These are phyloP conservation scores for Penaeus vannamei DNA, from an alignment of 1,140 invertebrate genomes.

Conservation along the genomic window DNA sequence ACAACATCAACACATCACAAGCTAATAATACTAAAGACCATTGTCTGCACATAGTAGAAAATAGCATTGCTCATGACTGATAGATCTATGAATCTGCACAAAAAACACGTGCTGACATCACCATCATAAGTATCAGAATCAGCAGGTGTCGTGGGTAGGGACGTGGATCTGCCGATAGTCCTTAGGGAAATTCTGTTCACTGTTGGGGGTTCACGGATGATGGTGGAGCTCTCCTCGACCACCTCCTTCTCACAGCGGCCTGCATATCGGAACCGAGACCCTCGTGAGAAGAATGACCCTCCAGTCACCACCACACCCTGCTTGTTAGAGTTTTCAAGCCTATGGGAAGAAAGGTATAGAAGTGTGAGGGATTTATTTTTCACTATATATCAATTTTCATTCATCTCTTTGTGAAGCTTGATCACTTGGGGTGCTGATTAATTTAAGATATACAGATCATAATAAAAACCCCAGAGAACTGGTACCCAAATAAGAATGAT, in stretches of 20 bases:
- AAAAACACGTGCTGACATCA: background rate
- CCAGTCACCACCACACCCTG: slow-evolving; percentile 89
- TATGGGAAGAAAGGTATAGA: slow-evolving; percentile 71
- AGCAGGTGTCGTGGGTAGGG: slow-evolving; percentile 62
- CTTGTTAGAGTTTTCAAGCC: slow-evolving; percentile 88
- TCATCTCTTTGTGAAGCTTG: no score
- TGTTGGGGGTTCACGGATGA: slow-evolving; percentile 67
- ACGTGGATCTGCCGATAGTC: slow-evolving; percentile 61
- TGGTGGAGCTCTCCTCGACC: slow-evolving; percentile 77
- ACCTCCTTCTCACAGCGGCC: slow-evolving; percentile 91
- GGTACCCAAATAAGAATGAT: no score
- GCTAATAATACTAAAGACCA: no score
- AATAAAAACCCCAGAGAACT: no score
- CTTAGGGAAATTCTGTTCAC: slow-evolving; percentile 66
- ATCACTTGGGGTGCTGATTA: no score
- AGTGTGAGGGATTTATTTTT: no score
- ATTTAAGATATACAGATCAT: no score
- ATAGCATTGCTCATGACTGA: background rate
- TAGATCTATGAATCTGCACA: background rate
- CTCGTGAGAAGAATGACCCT: slow-evolving; percentile 94
- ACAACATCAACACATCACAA: background rate
- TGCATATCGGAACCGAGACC: slow-evolving; percentile 93
- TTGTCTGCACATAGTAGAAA: background rate
- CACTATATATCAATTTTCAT: no score
- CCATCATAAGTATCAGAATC: slow-evolving; percentile 65